Conservation (phyloP, 53 echinoderm and acorn worm species). For the Holothuria scabra region DNA sequence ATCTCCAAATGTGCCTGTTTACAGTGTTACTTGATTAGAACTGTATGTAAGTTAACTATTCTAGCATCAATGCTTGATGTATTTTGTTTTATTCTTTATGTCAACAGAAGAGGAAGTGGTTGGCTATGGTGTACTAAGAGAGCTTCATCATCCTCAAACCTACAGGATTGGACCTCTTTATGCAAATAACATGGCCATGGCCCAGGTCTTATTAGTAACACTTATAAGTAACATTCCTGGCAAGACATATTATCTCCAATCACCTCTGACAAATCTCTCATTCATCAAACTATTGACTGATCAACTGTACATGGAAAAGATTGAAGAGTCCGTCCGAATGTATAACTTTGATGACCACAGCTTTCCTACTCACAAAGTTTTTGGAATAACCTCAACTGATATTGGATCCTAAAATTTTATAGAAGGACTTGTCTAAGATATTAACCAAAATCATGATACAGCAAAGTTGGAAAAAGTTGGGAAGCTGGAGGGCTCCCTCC, state of each 20-base stretch:
- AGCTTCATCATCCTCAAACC: slow-evolving; percentile 54
- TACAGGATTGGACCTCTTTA: slow-evolving; percentile 84
- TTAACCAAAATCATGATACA: too few relatives aligned
- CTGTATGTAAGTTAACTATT: too few relatives aligned
- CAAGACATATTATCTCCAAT: slow-evolving; percentile 72
- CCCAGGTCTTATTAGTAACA: slow-evolving; percentile 79
- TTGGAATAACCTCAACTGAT: slow-evolving; percentile 71
- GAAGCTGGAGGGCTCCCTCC: too few relatives aligned
- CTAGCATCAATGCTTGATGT: too few relatives aligned
- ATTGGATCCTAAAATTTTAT: slow-evolving; percentile 56
- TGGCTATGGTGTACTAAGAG: slow-evolving; percentile 85
- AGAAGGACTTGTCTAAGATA: not conserved
- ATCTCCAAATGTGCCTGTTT: too few relatives aligned
- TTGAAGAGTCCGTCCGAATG: slow-evolving; percentile 84
- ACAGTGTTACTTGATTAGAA: too few relatives aligned
- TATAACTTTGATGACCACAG: slow-evolving; percentile 74
- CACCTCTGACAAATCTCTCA: slow-evolving; percentile 84
- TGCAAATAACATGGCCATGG: slow-evolving; percentile 79
- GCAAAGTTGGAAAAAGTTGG: too few relatives aligned
- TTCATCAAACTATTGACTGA: slow-evolving; percentile 70
- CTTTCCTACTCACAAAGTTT: slow-evolving; percentile 75
- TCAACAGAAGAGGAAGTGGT: slow-evolving; percentile 73
- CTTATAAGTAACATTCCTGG: slow-evolving; percentile 76
- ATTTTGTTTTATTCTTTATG: not conserved
- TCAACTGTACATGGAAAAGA: slow-evolving; percentile 78